Conservation (phyloP, 2,797 vertebrate genomes). For the Ptychobarbus kaznakovi region DNA sequence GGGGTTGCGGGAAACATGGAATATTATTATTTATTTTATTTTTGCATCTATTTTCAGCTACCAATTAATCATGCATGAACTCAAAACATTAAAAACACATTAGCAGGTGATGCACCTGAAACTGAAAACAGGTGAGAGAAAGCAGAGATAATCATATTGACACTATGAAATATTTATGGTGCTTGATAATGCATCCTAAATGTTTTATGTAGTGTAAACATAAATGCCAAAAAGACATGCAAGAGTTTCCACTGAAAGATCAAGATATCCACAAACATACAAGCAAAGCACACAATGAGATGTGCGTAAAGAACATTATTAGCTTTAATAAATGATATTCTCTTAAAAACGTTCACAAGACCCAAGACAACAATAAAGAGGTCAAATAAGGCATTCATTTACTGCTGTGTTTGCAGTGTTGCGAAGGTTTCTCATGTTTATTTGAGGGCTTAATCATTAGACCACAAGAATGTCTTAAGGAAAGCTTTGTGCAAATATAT, state of each 20-base stretch:
- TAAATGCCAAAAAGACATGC: slow-evolving; percentile 2
- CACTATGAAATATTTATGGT: slow-evolving; percentile 18
- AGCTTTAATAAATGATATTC: background rate
- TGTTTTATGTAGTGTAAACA: slow-evolving; percentile 19
- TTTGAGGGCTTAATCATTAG: no score
- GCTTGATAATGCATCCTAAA: slow-evolving; percentile 3
- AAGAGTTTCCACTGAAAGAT: background rate
- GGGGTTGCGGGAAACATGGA: background rate
- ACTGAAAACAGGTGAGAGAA: slow-evolving; percentile 8
- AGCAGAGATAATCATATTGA: slow-evolving; percentile 11
- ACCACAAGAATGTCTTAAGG: background rate
- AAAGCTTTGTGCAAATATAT: background rate
- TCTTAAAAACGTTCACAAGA: background rate
- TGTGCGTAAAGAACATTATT: background rate
- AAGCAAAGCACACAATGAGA: background rate
- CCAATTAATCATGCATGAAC: background rate
- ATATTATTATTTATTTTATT: background rate
- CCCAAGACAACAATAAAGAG: background rate
- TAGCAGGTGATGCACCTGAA: slow-evolving; percentile 11
- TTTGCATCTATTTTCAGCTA: background rate
- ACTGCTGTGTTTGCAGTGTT: background rate
- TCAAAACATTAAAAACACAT: background rate
- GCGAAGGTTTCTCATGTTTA: background rate
- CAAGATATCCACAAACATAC: background rate
- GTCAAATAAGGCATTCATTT: background rate